phyloP scores from a whole-genome alignment of 2,888 invertebrate species.

The Hermaeophaga mercurialis region DNA sequence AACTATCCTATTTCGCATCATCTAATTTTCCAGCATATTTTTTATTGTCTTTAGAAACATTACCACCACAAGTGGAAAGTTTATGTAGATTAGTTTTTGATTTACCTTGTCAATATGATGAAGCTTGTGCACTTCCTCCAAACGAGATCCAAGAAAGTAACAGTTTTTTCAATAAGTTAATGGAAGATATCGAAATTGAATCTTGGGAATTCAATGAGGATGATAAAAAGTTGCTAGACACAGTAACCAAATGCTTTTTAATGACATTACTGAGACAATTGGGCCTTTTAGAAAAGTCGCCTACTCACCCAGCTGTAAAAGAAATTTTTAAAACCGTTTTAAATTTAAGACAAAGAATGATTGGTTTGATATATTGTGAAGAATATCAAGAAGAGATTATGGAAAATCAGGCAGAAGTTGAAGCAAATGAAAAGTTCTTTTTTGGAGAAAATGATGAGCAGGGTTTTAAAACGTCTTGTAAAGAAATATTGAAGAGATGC shows the following conservation, averaged over 20 bases:
- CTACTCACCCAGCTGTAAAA: conserved; percentile 44
- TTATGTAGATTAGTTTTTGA: conserved; percentile 49
- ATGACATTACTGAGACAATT: conserved; percentile 62
- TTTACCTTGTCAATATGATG: conserved; percentile 51
- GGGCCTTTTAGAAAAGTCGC: conserved; percentile 56
- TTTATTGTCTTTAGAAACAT: conserved; percentile 39
- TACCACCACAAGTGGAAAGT: conserved; percentile 43
- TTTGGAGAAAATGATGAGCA: conserved; percentile 39
- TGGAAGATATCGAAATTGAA: conserved; percentile 55
- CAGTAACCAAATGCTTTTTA: conserved; percentile 59
- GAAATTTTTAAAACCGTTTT: conserved; percentile 52
- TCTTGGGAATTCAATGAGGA: conserved; percentile 61
- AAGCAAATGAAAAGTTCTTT: conserved; percentile 30
- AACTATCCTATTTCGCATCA: conserved; percentile 37
- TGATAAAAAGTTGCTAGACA: conserved; percentile 57
- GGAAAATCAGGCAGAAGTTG: conserved; percentile 36
- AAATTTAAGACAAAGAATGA: conserved; percentile 48
- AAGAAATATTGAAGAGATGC: conserved; percentile 58
- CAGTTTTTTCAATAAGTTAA: conserved; percentile 53
- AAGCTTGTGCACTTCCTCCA: conserved; percentile 49
- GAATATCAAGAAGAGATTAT: conserved; percentile 35
- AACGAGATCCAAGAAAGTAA: conserved; percentile 38
- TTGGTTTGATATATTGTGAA: conserved; percentile 43
- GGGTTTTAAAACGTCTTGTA: conserved; percentile 52
- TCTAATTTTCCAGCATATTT: conserved; percentile 35